A percentile compares a stretch with the other conserved stretches of the same genome.
Conservation (phyloP, 2,888 invertebrate species). For the Metalampra italica region DNA sequence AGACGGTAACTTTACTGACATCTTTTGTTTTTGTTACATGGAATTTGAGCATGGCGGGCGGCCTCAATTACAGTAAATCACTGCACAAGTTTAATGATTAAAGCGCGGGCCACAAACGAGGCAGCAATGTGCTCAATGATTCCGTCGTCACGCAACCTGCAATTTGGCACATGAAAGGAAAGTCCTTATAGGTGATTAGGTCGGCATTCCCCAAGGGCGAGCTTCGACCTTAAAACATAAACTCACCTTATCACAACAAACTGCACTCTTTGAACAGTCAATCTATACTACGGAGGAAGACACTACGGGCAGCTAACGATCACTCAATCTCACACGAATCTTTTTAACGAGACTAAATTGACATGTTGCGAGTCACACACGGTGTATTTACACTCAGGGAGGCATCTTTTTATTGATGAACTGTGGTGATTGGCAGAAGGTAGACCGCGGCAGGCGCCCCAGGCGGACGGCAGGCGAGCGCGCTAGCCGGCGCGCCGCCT, state of each 20-base stretch:
- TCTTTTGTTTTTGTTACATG: slow-evolving; percentile 6
- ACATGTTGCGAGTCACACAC: slow-evolving; percentile 46
- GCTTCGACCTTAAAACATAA: slow-evolving; percentile 51
- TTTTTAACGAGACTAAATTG: slow-evolving; percentile 46
- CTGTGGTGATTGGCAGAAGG: slow-evolving; percentile 43
- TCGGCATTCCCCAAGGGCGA: slow-evolving; percentile 54
- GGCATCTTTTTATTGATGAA: slow-evolving; percentile 64
- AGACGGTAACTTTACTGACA: background rate
- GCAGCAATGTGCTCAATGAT: slow-evolving; percentile 48
- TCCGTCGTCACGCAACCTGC: slow-evolving; percentile 47
- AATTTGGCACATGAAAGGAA: slow-evolving; percentile 38
- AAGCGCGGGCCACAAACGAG: background rate
- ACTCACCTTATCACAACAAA: slow-evolving; percentile 73
- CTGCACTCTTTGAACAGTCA: slow-evolving; percentile 36
- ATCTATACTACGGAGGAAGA: slow-evolving; percentile 56
- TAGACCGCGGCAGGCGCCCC: slow-evolving; percentile 48
- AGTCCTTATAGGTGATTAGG: slow-evolving; percentile 26
- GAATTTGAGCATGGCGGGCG: slow-evolving; percentile 11
- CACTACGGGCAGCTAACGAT: slow-evolving; percentile 46
- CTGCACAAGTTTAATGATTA: slow-evolving; percentile 16
- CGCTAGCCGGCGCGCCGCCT: slow-evolving; percentile 78
- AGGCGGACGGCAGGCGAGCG: slow-evolving; percentile 75
- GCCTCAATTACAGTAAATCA: slow-evolving; percentile 22
- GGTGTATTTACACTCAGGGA: slow-evolving; percentile 34
- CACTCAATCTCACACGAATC: slow-evolving; percentile 10